Evolutionary conservation across 2,888 invertebrate species (phyloP).

Genomic region (Agonopterix subpropinquella): DNA sequence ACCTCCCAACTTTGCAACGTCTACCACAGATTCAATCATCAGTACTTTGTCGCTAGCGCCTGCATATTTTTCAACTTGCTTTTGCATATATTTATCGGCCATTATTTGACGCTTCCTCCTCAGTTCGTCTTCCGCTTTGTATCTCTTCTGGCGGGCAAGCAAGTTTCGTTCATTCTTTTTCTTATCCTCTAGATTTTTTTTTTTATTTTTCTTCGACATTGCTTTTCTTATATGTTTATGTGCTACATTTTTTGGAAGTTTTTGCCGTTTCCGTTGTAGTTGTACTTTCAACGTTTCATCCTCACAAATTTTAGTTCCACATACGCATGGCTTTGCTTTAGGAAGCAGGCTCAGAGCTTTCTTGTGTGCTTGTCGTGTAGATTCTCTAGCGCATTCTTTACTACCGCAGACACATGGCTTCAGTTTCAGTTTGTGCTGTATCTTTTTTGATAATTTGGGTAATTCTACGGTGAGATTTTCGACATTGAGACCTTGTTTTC

Average conservation of each 20-base stretch:
- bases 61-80: slow-evolving; percentile 14
- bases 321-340: background rate
- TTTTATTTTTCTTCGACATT: slow-evolving; percentile 8
- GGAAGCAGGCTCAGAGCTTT: background rate
- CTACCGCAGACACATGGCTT: slow-evolving; percentile 15
- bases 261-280: background rate
- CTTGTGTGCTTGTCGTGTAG: background rate
- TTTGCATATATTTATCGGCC: slow-evolving; percentile 12
- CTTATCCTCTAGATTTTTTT: slow-evolving; percentile 8
- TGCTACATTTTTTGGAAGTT: background rate
- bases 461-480: background rate
- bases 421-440: too few species aligned
- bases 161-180: slow-evolving; percentile 6
- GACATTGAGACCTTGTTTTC: background rate
- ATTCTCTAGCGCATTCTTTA: slow-evolving; percentile 10
- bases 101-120: slow-evolving; percentile 11
- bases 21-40: slow-evolving; percentile 21
- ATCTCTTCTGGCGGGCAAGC: slow-evolving; percentile 6
- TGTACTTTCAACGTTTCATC: background rate
- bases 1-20: slow-evolving; percentile 16
- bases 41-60: slow-evolving; percentile 15
- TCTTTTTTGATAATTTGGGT: background rate
- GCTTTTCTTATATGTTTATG: background rate
- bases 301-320: background rate
- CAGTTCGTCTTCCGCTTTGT: slow-evolving; percentile 13